A percentile compares a stretch with the other conserved stretches of the same genome.
These are phyloP conservation scores for Actinemys pallida DNA, from an alignment of 2,113 vertebrate genomes.

Conservation along the genomic window DNA sequence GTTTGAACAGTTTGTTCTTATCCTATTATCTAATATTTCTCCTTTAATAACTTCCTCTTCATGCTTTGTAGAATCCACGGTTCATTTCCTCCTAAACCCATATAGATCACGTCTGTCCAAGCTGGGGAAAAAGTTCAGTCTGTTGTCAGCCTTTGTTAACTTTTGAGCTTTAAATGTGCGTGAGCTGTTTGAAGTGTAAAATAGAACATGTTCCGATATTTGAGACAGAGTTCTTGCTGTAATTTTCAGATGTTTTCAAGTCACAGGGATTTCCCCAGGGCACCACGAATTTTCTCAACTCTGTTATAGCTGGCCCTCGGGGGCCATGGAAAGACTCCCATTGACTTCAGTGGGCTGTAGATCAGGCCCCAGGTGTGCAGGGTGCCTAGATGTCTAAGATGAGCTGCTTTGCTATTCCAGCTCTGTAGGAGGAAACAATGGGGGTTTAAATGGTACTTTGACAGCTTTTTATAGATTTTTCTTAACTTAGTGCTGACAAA, in stretches of 20 bases:
- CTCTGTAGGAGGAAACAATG: neutral
- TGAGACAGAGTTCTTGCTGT: neutral
- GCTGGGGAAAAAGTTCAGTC: neutral
- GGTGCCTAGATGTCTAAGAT: neutral
- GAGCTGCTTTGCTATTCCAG: neutral
- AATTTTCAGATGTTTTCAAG: neutral
- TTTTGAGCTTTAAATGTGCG: neutral
- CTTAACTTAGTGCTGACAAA: conserved; percentile 25
- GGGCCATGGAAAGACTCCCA: neutral
- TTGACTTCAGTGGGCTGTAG: neutral
- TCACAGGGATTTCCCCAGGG: neutral
- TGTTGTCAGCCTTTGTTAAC: neutral
- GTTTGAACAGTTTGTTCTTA: neutral
- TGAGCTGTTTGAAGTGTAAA: neutral
- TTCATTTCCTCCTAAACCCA: neutral
- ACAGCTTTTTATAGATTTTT: neutral
- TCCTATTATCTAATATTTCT: neutral
- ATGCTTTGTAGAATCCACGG: neutral
- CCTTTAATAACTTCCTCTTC: neutral
- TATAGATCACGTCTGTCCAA: rapidly evolving
- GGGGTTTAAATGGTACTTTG: neutral
- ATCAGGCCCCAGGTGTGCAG: neutral
- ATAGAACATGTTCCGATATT: neutral
- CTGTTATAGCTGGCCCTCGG: neutral
- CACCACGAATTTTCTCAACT: neutral